Percentiles rank a stretch among this genome's conserved stretches.
These are phyloP conservation scores for Eurois occulta DNA, from an alignment of 2,888 invertebrate species.

Conservation along the genomic window DNA sequence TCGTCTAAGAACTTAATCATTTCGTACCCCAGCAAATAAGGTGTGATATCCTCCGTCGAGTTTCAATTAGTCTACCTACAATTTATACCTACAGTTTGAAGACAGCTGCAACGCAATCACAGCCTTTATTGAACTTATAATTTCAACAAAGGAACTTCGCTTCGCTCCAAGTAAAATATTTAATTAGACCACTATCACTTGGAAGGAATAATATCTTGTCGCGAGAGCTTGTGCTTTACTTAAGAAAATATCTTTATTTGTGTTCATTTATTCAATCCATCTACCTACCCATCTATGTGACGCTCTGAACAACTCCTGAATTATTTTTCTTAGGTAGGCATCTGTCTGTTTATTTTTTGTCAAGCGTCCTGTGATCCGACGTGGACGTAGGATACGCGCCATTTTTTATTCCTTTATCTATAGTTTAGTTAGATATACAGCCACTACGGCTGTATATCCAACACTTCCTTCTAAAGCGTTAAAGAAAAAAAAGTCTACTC, in stretches of 20 bases:
- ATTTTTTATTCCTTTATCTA: not conserved
- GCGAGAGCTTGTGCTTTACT: constrained; percentile 11
- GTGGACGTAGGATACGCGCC: not conserved
- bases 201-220: constrained; percentile 42
- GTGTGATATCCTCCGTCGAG: constrained; percentile 9
- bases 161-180: constrained; percentile 59
- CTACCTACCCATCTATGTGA: not conserved
- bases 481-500: not conserved
- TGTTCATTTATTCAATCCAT: constrained; percentile 6
- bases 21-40: constrained; percentile 20
- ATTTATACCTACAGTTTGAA: constrained; percentile 23
- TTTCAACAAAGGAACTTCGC: constrained; percentile 55
- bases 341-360: not conserved
- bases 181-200: constrained; percentile 60
- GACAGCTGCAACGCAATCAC: constrained; percentile 58
- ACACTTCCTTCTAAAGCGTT: not conserved
- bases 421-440: not conserved
- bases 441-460: not conserved
- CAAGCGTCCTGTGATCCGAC: not conserved
- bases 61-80: constrained; percentile 35
- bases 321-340: not conserved
- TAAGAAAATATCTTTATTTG: constrained; percentile 29
- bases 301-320: not conserved
- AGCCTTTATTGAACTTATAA: constrained; percentile 64
- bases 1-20: not conserved